Evolutionary conservation across 2,888 invertebrate species (phyloP).

Genomic region (Eumacrocentrus americanus): DNA sequence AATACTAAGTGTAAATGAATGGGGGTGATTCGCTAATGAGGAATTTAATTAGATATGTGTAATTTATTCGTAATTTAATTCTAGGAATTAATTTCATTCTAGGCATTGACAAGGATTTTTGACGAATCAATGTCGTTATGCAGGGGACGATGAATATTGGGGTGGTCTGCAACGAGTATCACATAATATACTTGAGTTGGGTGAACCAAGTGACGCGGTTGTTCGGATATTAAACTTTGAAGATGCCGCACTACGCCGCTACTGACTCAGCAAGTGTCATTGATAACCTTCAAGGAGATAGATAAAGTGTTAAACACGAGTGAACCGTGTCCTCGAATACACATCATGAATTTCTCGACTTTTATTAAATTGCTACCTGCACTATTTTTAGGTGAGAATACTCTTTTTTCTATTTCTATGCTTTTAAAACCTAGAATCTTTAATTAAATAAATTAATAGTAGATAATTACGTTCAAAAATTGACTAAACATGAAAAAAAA

Average conservation of each 20-base stretch:
- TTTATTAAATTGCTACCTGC: slow-evolving; percentile 14
- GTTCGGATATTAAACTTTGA: slow-evolving; percentile 57
- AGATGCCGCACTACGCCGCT: slow-evolving; percentile 43
- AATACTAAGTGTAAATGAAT: slow-evolving; percentile 26
- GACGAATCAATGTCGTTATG: not conserved
- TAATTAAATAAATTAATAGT: no score
- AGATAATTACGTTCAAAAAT: no score
- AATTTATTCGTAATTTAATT: not conserved
- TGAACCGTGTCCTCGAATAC: slow-evolving; percentile 29
- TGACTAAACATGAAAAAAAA: no score
- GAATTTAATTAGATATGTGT: not conserved
- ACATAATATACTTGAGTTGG: slow-evolving; percentile 38
- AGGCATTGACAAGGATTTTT: not conserved
- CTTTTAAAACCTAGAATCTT: no score
- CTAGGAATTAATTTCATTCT: not conserved
- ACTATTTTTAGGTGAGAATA: no score
- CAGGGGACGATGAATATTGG: slow-evolving; percentile 32
- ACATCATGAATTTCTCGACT: slow-evolving; percentile 28
- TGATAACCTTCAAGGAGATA: slow-evolving; percentile 52
- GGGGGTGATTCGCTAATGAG: not conserved
- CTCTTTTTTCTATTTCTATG: no score
- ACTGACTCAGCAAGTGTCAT: slow-evolving; percentile 57
- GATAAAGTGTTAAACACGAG: slow-evolving; percentile 54
- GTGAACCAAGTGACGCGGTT: slow-evolving; percentile 48
- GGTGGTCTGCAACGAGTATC: slow-evolving; percentile 23